Conservation (phyloP, 2,888 invertebrate species). For the Athetis lepigone region DNA sequence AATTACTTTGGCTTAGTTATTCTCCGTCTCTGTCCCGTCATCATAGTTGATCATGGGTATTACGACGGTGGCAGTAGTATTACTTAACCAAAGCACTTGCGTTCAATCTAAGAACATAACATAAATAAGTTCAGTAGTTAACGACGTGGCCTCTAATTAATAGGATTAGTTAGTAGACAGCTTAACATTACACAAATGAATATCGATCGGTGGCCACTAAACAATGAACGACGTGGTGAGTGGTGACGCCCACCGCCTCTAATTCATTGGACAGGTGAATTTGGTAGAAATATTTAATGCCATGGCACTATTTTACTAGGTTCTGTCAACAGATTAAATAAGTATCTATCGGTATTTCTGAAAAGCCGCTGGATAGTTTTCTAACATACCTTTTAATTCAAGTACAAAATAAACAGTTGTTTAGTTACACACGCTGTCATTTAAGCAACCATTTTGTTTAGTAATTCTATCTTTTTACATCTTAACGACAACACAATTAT, state of each 20-base stretch:
- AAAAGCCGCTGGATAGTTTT: no score
- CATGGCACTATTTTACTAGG: neutral
- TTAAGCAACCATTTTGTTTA: constrained; percentile 11
- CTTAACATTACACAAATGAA: constrained; percentile 50
- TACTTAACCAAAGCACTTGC: no score
- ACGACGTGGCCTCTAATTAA: neutral
- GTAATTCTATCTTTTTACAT: neutral
- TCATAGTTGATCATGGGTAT: no score
- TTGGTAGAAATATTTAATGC: neutral
- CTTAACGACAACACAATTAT: constrained; percentile 7
- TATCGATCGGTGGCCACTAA: constrained; percentile 45
- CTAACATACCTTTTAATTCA: no score
- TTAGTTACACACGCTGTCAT: no score
- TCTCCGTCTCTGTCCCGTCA: no score
- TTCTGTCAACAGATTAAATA: no score
- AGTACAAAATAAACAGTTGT: no score
- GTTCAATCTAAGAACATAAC: neutral
- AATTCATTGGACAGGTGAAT: constrained; percentile 24
- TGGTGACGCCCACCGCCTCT: constrained; percentile 19
- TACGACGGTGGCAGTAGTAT: no score
- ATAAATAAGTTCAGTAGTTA: neutral
- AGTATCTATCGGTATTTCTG: no score
- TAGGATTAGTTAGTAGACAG: constrained; percentile 1
- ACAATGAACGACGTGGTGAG: constrained; percentile 24
- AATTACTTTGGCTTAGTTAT: no score